These are phyloP conservation scores for Calephelis virginiensis DNA, from an alignment of 1,140 invertebrate species.

Conservation along the genomic window DNA sequence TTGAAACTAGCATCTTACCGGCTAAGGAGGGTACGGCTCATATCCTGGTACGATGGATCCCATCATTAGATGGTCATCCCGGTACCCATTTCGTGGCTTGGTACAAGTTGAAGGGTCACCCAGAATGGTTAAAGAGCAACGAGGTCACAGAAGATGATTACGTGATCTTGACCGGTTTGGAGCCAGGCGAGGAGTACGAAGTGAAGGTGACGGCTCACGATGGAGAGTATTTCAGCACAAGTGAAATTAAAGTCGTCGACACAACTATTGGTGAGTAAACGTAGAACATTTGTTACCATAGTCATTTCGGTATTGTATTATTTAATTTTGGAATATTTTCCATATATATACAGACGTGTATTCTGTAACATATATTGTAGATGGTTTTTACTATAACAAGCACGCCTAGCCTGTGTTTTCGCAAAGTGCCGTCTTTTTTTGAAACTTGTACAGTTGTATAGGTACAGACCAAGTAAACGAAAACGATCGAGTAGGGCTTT, in stretches of 20 bases:
- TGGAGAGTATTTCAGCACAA: slow-evolving; percentile 87
- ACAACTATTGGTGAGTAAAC: slow-evolving; percentile 79
- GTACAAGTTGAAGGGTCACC: slow-evolving; percentile 85
- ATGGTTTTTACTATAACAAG: too few species aligned
- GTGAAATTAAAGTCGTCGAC: slow-evolving; percentile 87
- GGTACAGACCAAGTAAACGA: too few species aligned
- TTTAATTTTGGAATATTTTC: too few species aligned
- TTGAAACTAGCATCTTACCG: slow-evolving; percentile 84
- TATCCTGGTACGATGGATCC: slow-evolving; percentile 90
- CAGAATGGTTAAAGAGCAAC: slow-evolving; percentile 80
- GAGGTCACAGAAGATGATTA: slow-evolving; percentile 86
- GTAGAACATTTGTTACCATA: too few species aligned
- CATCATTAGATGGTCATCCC: slow-evolving; percentile 86
- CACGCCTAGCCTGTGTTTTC: too few species aligned
- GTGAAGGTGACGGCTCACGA: slow-evolving; percentile 95
- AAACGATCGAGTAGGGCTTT: too few species aligned
- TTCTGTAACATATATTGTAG: too few species aligned
- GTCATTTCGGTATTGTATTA: too few species aligned
- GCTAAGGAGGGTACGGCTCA: slow-evolving; percentile 87
- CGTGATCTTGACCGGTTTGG: slow-evolving; percentile 87
- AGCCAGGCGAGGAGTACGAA: slow-evolving; percentile 92
- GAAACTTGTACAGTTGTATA: too few species aligned
- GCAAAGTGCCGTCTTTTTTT: too few species aligned
- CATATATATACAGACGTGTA: too few species aligned
- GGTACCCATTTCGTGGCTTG: slow-evolving; percentile 94